Percentiles rank a stretch among this genome's conserved stretches.
Evolutionary conservation across 2,888 invertebrate genomes (phyloP).

Genomic region (Sialis lutaria): DNA sequence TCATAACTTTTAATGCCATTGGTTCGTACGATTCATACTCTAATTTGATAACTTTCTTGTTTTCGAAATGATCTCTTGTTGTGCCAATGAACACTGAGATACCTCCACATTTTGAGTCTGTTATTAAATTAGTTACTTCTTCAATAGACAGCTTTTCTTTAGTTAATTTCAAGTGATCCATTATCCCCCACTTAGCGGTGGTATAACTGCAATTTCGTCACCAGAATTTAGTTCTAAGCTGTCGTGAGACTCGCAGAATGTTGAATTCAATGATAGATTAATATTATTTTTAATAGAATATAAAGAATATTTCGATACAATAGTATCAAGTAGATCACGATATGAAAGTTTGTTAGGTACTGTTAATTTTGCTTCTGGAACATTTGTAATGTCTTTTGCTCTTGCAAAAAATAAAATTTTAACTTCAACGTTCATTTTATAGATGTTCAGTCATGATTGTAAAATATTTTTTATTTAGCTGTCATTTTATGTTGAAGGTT

Average conservation of each 20-base stretch:
- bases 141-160: constrained; percentile 48
- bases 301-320: constrained; percentile 45
- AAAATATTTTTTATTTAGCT: no score
- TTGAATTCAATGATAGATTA: constrained; percentile 70
- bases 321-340: constrained; percentile 36
- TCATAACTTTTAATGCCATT: constrained; percentile 78
- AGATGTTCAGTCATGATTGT: no score
- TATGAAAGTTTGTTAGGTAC: constrained; percentile 35
- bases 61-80: constrained; percentile 69
- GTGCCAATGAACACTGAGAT: constrained; percentile 80
- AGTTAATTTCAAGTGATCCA: constrained; percentile 55
- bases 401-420: constrained; percentile 79
- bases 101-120: constrained; percentile 66
- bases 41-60: constrained; percentile 64
- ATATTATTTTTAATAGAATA: constrained; percentile 48
- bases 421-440: constrained; percentile 31
- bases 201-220: constrained; percentile 83
- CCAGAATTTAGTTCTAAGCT: constrained; percentile 39
- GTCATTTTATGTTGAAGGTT: no score
- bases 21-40: constrained; percentile 88
- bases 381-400: constrained; percentile 66
- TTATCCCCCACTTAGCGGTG: constrained; percentile 88
- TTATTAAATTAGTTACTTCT: constrained; percentile 44
- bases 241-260: constrained; percentile 42
- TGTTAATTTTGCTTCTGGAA: constrained; percentile 32